Percentiles rank a stretch among this genome's conserved stretches.
These are phyloP conservation scores for Saccostrea glomerata DNA, from an alignment of 1,140 invertebrate genomes.

Conservation along the genomic window DNA sequence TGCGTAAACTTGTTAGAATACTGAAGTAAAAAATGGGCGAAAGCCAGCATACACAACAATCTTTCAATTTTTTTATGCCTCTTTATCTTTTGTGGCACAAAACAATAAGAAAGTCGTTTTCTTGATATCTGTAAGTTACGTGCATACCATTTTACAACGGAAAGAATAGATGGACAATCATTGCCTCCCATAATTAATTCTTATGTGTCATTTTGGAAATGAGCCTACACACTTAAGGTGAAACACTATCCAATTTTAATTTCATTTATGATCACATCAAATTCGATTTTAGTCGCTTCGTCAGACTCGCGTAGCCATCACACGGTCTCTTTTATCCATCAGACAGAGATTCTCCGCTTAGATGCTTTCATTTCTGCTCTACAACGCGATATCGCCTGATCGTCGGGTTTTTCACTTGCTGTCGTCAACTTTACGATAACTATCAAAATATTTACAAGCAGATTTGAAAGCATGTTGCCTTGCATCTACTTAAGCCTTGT, in stretches of 20 bases:
- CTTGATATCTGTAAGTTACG: no score
- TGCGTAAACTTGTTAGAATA: neutral
- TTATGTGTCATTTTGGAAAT: neutral
- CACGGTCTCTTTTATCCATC: neutral
- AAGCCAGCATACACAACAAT: no score
- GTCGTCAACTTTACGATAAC: conserved; percentile 24
- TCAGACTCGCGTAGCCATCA: neutral
- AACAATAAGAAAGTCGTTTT: no score
- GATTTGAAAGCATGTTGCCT: conserved; percentile 28
- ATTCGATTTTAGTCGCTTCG: neutral
- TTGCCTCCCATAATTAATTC: neutral
- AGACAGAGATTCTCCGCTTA: conserved; percentile 12
- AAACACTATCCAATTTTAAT: neutral
- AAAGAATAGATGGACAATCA: neutral
- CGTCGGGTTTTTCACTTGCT: neutral
- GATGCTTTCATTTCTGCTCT: conserved; percentile 4
- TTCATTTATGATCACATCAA: neutral
- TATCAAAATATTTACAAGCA: conserved; percentile 37
- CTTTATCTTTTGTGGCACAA: no score
- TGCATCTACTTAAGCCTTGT: neutral
- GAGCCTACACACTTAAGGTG: neutral
- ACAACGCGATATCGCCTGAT: neutral
- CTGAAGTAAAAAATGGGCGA: neutral
- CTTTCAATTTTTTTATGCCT: no score
- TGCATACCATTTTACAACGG: no score